Evolutionary conservation across 2,113 vertebrate species (phyloP).

Genomic region (Balaeniceps rex): DNA sequence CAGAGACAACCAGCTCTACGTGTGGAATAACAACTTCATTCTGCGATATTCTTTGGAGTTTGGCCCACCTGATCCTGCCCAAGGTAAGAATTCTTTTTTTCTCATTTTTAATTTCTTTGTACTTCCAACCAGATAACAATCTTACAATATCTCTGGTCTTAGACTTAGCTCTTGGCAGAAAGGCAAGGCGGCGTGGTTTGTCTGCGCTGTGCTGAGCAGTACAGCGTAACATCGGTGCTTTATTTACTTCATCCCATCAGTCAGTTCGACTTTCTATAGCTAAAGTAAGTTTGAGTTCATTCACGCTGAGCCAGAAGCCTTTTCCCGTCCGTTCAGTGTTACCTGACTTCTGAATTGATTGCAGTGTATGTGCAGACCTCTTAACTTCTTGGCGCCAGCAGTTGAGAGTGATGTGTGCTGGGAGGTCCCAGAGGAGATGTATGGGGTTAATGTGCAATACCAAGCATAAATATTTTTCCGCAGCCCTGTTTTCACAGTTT

Average conservation of each 20-base stretch:
- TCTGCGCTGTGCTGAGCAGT: background rate
- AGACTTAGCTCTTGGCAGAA: background rate
- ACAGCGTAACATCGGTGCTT: background rate
- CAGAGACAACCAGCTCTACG: slow-evolving; percentile 96
- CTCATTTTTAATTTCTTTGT: background rate
- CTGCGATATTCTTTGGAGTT: slow-evolving; percentile 96
- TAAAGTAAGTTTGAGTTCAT: background rate
- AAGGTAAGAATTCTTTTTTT: slow-evolving; percentile 79
- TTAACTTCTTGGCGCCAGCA: slow-evolving; percentile 52
- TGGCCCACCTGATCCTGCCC: slow-evolving; percentile 93
- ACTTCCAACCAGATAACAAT: background rate
- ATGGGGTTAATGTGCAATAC: slow-evolving; percentile 11
- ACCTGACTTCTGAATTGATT: slow-evolving; percentile 56
- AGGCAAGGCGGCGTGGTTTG: background rate
- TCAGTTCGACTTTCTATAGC: background rate
- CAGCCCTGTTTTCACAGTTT: background rate
- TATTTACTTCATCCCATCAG: background rate
- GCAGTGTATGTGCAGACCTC: slow-evolving; percentile 33
- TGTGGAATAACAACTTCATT: slow-evolving; percentile 99
- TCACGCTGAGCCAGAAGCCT: background rate
- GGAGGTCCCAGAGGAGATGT: slow-evolving; percentile 3
- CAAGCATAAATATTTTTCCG: slow-evolving; percentile 4
- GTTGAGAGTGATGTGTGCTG: slow-evolving; percentile 13
- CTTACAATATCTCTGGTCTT: background rate
- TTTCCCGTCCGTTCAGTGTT: background rate